phyloP scores from a whole-genome alignment of 2,113 vertebrate species.

The Eubucco bourcierii region DNA sequence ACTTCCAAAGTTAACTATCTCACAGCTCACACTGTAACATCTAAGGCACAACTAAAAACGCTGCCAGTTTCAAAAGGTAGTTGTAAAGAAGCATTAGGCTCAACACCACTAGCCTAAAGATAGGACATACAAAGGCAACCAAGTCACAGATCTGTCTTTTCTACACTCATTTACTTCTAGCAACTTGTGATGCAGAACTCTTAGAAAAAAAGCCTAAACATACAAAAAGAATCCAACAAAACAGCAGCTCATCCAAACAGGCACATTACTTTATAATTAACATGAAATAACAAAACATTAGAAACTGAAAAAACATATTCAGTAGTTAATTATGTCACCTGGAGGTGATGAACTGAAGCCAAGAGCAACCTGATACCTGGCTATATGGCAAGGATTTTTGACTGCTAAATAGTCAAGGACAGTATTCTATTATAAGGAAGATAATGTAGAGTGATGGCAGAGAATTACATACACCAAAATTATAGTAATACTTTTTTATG shows the following conservation, averaged over 20 bases:
- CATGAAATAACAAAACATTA: neutral
- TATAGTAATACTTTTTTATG: neutral
- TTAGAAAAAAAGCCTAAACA: neutral
- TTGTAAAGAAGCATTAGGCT: neutral
- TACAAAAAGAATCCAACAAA: neutral
- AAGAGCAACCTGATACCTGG: neutral
- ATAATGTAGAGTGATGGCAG: rapidly evolving
- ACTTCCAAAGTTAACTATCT: neutral
- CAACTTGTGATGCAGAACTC: neutral
- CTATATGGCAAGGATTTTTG: neutral
- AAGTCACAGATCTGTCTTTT: neutral
- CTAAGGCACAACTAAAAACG: neutral
- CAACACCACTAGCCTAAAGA: neutral
- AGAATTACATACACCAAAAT: neutral
- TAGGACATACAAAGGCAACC: neutral
- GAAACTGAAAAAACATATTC: neutral
- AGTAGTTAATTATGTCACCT: neutral
- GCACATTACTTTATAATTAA: neutral
- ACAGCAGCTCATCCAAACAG: neutral
- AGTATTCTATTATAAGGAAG: neutral
- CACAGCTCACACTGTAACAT: neutral
- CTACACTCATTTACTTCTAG: neutral
- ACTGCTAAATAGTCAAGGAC: neutral
- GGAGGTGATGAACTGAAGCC: neutral
- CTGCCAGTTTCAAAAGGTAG: neutral